phyloP scores from a whole-genome alignment of 2,888 invertebrate species.

The Coleophora deauratella region DNA sequence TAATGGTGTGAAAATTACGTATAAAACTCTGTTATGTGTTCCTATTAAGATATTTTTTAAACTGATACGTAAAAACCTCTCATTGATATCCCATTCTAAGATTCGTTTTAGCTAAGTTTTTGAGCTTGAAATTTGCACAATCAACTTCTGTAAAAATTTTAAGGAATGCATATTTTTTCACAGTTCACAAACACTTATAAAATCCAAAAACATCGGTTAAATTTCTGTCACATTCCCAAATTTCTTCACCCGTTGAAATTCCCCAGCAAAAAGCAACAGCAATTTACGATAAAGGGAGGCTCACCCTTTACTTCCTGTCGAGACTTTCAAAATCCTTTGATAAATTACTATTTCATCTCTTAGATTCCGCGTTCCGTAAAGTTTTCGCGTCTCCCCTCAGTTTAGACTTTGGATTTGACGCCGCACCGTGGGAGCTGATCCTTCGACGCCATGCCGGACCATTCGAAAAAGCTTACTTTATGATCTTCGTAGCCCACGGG shows the following conservation, averaged over 20 bases:
- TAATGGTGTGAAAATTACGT: constrained; percentile 13
- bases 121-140: too few relatives aligned
- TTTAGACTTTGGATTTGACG: constrained; percentile 14
- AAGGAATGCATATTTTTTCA: too few relatives aligned
- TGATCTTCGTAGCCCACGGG: not conserved
- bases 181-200: too few relatives aligned
- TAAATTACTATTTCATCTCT: constrained; percentile 71
- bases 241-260: constrained; percentile 1
- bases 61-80: too few relatives aligned
- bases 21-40: too few relatives aligned
- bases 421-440: constrained; percentile 23
- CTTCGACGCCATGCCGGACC: constrained; percentile 23
- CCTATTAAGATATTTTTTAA: too few relatives aligned
- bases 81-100: too few relatives aligned
- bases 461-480: constrained; percentile 3
- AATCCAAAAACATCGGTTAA: too few relatives aligned
- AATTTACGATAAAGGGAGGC: constrained; percentile 47
- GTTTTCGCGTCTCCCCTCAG: constrained; percentile 49
- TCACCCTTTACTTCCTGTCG: constrained; percentile 50
- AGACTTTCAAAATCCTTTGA: constrained; percentile 65
- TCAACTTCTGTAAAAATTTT: too few relatives aligned
- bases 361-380: constrained; percentile 56
- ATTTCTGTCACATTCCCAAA: not conserved
- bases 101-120: too few relatives aligned
- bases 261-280: constrained; percentile 35